These are phyloP conservation scores for Pteronotus mesoamericanus DNA, from an alignment of 2,797 vertebrate genomes.

Conservation along the genomic window DNA sequence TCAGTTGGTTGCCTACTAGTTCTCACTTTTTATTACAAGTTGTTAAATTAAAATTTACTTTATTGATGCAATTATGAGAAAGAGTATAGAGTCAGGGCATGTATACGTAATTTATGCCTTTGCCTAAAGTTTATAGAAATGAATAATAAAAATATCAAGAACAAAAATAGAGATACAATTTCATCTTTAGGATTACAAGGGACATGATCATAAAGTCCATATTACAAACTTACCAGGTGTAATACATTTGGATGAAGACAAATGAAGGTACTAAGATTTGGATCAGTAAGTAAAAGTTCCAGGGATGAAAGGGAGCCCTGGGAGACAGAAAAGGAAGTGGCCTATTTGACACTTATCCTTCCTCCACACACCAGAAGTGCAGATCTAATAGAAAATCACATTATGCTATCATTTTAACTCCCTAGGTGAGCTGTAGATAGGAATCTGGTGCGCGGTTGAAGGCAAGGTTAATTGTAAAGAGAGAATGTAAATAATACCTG, in stretches of 20 bases:
- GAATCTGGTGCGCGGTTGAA: neutral
- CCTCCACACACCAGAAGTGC: neutral
- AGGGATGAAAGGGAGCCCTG: neutral
- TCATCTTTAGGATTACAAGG: neutral
- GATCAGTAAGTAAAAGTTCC: neutral
- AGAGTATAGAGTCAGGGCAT: neutral
- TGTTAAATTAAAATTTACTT: neutral
- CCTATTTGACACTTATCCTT: neutral
- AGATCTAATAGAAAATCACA: neutral
- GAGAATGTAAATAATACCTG: neutral
- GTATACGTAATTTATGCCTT: neutral
- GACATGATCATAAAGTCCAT: neutral
- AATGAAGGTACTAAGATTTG: neutral
- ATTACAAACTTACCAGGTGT: neutral
- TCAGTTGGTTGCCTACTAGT: neutral
- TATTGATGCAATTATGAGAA: neutral
- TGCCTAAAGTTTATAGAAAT: neutral
- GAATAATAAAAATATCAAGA: neutral
- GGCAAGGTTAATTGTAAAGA: neutral
- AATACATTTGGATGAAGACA: neutral
- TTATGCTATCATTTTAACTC: neutral
- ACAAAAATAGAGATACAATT: neutral
- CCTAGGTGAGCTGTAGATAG: neutral
- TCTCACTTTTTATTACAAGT: constrained; percentile 24
- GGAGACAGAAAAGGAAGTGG: neutral